These are phyloP conservation scores for Morpho helenor DNA, from an alignment of 2,888 invertebrate species.

Conservation along the genomic window DNA sequence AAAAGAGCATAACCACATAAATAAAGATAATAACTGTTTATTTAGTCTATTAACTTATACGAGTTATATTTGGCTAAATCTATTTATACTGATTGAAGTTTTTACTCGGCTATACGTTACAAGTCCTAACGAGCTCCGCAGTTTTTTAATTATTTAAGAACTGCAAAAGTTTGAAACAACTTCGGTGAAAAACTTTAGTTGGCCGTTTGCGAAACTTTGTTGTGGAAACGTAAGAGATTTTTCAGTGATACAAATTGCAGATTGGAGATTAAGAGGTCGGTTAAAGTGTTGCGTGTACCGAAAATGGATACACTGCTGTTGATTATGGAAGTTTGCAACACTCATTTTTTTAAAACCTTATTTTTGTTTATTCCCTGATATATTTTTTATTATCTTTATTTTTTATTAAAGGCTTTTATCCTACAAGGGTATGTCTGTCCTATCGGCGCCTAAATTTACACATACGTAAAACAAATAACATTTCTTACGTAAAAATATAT, in stretches of 20 bases:
- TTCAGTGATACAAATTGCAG: conserved; percentile 9
- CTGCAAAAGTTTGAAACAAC: conserved; percentile 6
- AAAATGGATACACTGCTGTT: not conserved
- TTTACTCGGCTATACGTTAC: not conserved
- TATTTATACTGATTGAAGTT: not conserved
- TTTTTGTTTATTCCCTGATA: too few relatives aligned
- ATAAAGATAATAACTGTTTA: too few relatives aligned
- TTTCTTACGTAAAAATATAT: too few relatives aligned
- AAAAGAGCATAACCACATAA: too few relatives aligned
- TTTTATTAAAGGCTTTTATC: too few relatives aligned
- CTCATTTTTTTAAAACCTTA: not conserved
- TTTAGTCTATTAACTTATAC: too few relatives aligned
- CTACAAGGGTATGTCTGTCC: too few relatives aligned
- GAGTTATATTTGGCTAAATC: not conserved
- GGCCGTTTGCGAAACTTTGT: conserved; percentile 4
- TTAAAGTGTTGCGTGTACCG: not conserved
- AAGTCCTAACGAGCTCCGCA: not conserved
- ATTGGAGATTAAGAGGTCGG: conserved; percentile 1
- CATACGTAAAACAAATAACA: too few relatives aligned
- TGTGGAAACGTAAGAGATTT: conserved; percentile 7
- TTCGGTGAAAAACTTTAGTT: conserved; percentile 2
- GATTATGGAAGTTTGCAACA: not conserved
- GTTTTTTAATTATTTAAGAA: conserved; percentile 5
- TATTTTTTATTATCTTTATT: too few relatives aligned
- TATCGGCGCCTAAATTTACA: too few relatives aligned